Conservation (phyloP, 1,140 invertebrate species). For the Araneus ventricosus region DNA sequence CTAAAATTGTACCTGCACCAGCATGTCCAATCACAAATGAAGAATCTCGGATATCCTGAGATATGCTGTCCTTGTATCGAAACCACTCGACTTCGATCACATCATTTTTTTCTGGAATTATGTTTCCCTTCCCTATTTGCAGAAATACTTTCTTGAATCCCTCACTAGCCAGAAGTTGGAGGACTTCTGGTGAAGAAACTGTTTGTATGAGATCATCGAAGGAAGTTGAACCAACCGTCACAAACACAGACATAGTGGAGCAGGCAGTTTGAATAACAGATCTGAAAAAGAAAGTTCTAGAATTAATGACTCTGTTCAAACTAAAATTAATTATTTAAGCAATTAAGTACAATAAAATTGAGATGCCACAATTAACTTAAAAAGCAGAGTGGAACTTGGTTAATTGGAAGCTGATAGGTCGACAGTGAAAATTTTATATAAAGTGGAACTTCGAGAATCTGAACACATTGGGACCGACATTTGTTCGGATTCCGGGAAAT, state of each 20-base stretch:
- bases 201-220: constrained; percentile 90
- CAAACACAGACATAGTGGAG: constrained; percentile 83
- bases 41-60: constrained; percentile 86
- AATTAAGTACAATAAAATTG: too few species aligned
- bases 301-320: neutral
- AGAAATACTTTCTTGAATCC: constrained; percentile 60
- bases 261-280: neutral
- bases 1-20: constrained; percentile 96
- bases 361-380: too few species aligned
- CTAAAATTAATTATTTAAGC: too few species aligned
- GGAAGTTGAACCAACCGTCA: constrained; percentile 96
- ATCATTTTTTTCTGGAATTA: constrained; percentile 4
- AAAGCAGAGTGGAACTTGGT: too few species aligned
- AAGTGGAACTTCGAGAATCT: too few species aligned
- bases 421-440: too few species aligned
- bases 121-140: constrained; percentile 36
- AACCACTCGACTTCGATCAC: constrained; percentile 11
- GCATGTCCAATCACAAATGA: constrained; percentile 89
- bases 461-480: too few species aligned
- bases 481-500: too few species aligned
- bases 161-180: constrained; percentile 79
- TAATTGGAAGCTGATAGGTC: too few species aligned
- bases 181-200: constrained; percentile 82
- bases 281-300: neutral
- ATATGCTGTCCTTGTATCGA: constrained; percentile 85